Percentiles rank a stretch among this genome's conserved stretches.
phyloP scores from a whole-genome alignment of 2,888 invertebrate genomes.

The Drosophila barbarae region DNA sequence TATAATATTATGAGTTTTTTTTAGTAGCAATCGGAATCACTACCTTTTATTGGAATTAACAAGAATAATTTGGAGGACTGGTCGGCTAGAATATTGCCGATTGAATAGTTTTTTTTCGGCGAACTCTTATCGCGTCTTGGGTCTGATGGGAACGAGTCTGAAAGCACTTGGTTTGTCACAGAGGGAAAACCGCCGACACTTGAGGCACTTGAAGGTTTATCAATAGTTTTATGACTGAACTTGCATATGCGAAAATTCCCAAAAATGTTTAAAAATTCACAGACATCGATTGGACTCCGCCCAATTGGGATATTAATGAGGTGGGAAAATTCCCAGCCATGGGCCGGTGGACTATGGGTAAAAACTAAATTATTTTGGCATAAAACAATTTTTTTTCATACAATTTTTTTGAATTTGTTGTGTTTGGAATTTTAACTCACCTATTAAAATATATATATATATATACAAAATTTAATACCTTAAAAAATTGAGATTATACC shows the following conservation, averaged over 20 bases:
- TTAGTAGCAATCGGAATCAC: not conserved
- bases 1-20: not conserved
- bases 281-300: slow-evolving; percentile 11
- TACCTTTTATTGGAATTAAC: not conserved
- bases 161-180: not conserved
- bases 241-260: slow-evolving; percentile 50
- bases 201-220: slow-evolving; percentile 11
- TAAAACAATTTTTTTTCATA: no score
- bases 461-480: no score
- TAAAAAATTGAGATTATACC: no score
- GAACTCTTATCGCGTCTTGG: slow-evolving; percentile 13
- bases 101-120: slow-evolving; percentile 2
- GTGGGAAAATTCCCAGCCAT: slow-evolving; percentile 41
- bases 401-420: no score
- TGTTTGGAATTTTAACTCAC: no score
- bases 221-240: slow-evolving; percentile 9
- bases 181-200: slow-evolving; percentile 15
- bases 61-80: not conserved
- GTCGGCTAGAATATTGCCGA: no score
- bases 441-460: no score
- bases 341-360: no score
- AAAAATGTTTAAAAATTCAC: slow-evolving; percentile 41
- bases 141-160: slow-evolving; percentile 3
- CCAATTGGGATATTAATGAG: slow-evolving; percentile 19
- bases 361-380: no score